Conservation (phyloP, 2,888 invertebrate genomes). For the Mycalesis mineus region DNA sequence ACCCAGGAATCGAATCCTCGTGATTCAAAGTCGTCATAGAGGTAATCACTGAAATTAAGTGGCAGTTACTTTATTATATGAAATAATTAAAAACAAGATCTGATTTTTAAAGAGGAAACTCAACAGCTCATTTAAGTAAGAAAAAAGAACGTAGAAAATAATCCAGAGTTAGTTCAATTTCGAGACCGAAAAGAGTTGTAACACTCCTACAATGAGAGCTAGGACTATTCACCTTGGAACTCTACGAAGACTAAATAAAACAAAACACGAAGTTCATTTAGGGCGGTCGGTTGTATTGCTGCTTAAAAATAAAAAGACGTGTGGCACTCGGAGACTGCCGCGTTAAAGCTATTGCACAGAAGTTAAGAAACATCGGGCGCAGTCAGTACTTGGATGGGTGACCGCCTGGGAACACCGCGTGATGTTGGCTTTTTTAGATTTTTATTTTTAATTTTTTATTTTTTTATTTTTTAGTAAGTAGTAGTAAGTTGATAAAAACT, state of each 20-base stretch:
- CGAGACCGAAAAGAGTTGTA: conserved; percentile 27
- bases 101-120: not conserved
- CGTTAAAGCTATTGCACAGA: too few species aligned
- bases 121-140: not conserved
- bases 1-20: too few species aligned
- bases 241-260: conserved; percentile 77
- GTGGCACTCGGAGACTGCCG: too few species aligned
- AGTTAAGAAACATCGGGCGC: too few species aligned
- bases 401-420: conserved; percentile 56
- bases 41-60: too few species aligned
- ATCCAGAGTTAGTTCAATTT: not conserved
- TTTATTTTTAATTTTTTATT: too few species aligned
- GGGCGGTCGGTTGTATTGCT: conserved; percentile 70
- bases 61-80: too few species aligned
- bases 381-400: conserved; percentile 55
- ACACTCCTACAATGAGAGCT: conserved; percentile 61
- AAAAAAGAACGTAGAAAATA: not conserved
- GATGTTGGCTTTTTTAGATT: conserved; percentile 49
- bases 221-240: conserved; percentile 70
- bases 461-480: too few species aligned
- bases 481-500: too few species aligned
- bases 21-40: too few species aligned
- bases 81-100: too few species aligned
- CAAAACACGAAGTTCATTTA: conserved; percentile 75
- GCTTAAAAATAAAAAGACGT: too few species aligned